Evolutionary conservation across 2,113 vertebrate species (phyloP).

Genomic region (Myrmecobius fasciatus): DNA sequence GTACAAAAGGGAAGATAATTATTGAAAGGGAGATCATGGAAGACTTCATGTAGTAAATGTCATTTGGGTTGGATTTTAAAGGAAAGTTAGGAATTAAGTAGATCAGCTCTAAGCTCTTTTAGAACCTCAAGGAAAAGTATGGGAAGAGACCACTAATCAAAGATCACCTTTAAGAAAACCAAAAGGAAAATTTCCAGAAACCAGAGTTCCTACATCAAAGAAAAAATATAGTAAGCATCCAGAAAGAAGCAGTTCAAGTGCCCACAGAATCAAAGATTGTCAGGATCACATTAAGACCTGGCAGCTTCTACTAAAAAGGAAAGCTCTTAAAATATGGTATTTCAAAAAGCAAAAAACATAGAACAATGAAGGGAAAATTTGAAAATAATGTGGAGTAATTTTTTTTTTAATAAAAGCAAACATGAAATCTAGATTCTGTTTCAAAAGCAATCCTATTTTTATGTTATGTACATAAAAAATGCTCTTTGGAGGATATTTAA

Average conservation of each 20-base stretch:
- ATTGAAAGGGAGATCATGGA: not conserved
- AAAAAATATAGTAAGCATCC: not conserved
- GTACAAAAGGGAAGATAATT: not conserved
- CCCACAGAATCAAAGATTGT: not conserved
- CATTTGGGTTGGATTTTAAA: not conserved
- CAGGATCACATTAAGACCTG: not conserved
- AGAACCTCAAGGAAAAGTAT: not conserved
- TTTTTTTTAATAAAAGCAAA: not conserved
- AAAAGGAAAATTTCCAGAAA: not conserved
- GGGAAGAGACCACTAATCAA: not conserved
- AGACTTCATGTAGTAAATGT: not conserved
- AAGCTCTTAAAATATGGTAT: not conserved
- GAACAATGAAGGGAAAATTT: not conserved
- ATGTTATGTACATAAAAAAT: not conserved
- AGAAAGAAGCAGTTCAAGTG: not conserved
- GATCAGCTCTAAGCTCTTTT: not conserved
- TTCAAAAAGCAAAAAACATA: not conserved
- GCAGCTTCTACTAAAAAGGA: not conserved
- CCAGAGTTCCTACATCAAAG: not conserved
- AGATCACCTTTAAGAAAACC: not conserved
- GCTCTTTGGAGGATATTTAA: not conserved
- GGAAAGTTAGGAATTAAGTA: not conserved
- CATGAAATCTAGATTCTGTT: not conserved
- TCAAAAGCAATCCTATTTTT: not conserved
- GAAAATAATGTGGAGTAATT: not conserved